A percentile compares a stretch with the other conserved stretches of the same genome.
These are phyloP conservation scores for Astur gentilis DNA, from an alignment of 2,113 vertebrate genomes.

Conservation along the genomic window DNA sequence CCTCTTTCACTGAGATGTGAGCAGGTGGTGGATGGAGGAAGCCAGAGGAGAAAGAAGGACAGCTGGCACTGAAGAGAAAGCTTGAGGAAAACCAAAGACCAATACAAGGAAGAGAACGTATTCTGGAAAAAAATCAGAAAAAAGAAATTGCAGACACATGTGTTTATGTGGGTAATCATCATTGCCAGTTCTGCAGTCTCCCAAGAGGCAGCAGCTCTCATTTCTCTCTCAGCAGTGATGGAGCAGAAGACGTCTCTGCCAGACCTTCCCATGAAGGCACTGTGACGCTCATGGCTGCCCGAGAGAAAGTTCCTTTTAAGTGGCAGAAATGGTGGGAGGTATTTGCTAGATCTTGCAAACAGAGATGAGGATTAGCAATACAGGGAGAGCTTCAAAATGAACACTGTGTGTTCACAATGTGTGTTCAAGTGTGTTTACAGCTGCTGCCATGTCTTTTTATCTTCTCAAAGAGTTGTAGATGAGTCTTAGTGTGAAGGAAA, in stretches of 20 bases:
- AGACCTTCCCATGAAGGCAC: background rate
- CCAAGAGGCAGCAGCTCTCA: background rate
- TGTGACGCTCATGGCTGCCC: background rate
- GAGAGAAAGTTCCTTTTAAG: background rate
- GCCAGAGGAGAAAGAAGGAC: background rate
- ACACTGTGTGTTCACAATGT: background rate
- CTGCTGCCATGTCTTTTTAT: background rate
- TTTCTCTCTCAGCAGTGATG: background rate
- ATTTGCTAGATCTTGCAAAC: background rate
- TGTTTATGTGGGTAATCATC: background rate
- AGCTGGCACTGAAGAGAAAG: background rate
- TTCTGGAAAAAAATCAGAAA: background rate
- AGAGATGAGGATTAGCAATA: background rate
- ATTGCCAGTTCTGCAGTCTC: background rate
- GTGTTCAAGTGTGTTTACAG: background rate
- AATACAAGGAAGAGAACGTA: background rate
- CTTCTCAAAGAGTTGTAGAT: background rate
- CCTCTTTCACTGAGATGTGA: background rate
- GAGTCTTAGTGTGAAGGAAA: background rate
- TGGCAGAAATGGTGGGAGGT: background rate
- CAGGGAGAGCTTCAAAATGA: background rate
- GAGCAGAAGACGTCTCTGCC: background rate
- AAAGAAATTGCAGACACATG: rapidly evolving
- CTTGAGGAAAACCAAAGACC: background rate
- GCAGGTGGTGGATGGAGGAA: background rate